Conservation (phyloP, 1,140 invertebrate species). For the Olivierus martensii region DNA sequence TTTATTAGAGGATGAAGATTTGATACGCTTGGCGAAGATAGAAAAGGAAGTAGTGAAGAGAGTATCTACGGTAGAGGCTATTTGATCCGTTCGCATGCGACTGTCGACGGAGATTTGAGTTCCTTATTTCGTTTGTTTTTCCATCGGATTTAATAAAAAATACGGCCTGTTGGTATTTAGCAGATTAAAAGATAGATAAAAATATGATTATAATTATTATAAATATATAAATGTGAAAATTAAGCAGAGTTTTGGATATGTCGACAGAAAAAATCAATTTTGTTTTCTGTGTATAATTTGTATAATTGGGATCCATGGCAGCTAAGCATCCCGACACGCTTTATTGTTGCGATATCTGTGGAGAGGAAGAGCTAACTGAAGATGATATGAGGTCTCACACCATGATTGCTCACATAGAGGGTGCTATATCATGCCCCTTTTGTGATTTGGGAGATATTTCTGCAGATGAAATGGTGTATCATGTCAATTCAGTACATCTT, state of each 20-base stretch:
- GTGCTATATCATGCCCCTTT: slow-evolving; percentile 59
- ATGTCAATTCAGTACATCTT: slow-evolving; percentile 64
- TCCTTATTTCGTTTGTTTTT: too few relatives aligned
- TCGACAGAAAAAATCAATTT: not conserved
- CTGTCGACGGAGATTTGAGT: too few relatives aligned
- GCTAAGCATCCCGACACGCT: slow-evolving; percentile 27
- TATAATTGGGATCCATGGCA: slow-evolving; percentile 6
- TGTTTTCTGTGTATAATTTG: not conserved
- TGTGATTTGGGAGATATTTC: slow-evolving; percentile 56
- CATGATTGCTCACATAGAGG: slow-evolving; percentile 55
- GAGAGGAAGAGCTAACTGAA: slow-evolving; percentile 57
- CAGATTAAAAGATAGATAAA: too few relatives aligned
- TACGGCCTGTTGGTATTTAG: too few relatives aligned
- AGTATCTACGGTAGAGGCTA: too few relatives aligned
- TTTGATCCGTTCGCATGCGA: too few relatives aligned
- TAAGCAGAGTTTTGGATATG: not conserved
- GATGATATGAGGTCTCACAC: slow-evolving; percentile 65
- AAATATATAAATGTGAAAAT: too few relatives aligned
- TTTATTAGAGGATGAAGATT: too few relatives aligned
- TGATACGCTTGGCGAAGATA: too few relatives aligned
- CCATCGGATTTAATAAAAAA: too few relatives aligned
- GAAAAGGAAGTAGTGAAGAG: too few relatives aligned
- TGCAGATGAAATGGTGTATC: slow-evolving; percentile 53
- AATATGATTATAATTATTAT: too few relatives aligned
- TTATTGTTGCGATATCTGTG: slow-evolving; percentile 66